Evolutionary conservation across 92 coral and sea anemone species (phyloP).

Genomic region (Virgularia gustaviana): DNA sequence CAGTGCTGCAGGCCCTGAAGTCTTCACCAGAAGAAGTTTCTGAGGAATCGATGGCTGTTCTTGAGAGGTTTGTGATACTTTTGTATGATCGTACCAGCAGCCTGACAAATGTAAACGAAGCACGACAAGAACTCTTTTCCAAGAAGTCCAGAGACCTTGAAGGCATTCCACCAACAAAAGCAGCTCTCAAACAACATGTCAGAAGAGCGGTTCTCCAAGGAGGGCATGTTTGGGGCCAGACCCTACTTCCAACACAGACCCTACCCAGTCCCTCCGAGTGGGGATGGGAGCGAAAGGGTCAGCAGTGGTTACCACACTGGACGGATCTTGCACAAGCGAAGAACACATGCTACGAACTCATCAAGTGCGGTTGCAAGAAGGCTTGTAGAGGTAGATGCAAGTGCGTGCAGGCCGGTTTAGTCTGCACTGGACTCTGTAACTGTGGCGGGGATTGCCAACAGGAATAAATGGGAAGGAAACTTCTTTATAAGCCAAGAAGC

Average conservation of each 20-base stretch:
- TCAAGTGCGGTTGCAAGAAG: slow-evolving; percentile 57
- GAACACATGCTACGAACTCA: slow-evolving; percentile 50
- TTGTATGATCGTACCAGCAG: slow-evolving; percentile 44
- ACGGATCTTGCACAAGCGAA: slow-evolving; percentile 55
- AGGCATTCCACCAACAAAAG: slow-evolving; percentile 40
- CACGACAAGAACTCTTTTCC: slow-evolving; percentile 28
- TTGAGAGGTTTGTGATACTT: slow-evolving; percentile 44
- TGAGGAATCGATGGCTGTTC: slow-evolving; percentile 6
- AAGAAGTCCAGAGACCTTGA: slow-evolving; percentile 37
- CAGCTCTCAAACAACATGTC: slow-evolving; percentile 47
- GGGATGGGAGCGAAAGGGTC: slow-evolving; percentile 59
- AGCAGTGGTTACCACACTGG: slow-evolving; percentile 60
- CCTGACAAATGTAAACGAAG: slow-evolving; percentile 19
- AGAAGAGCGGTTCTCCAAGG: slow-evolving; percentile 62
- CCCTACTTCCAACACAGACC: slow-evolving; percentile 42
- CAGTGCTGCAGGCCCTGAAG: slow-evolving; percentile 20
- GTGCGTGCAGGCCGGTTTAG: slow-evolving; percentile 56
- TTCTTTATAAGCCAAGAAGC: no score
- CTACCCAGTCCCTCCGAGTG: slow-evolving; percentile 58
- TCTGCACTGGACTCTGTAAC: slow-evolving; percentile 61
- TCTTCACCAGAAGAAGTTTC: slow-evolving; percentile 13
- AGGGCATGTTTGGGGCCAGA: slow-evolving; percentile 48
- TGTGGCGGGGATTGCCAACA: slow-evolving; percentile 58
- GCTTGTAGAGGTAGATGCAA: slow-evolving; percentile 62
- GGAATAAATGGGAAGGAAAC: no score